A percentile compares a stretch with the other conserved stretches of the same genome.
These are phyloP conservation scores for Schizotus pectinicornis DNA, from an alignment of 2,888 invertebrate genomes.

Conservation along the genomic window DNA sequence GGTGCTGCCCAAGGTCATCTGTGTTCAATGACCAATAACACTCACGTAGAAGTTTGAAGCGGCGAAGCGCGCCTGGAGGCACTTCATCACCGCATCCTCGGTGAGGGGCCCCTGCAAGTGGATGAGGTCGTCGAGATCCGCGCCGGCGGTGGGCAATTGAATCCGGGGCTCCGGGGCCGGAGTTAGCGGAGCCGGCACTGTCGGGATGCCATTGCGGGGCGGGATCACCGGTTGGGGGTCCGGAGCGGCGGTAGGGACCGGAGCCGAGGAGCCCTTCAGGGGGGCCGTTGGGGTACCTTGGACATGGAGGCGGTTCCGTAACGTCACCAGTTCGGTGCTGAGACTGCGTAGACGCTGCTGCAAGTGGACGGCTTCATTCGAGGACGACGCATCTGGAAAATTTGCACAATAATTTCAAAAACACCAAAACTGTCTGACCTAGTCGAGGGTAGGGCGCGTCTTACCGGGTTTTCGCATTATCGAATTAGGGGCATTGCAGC, in stretches of 20 bases:
- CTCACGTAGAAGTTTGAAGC: constrained; percentile 88
- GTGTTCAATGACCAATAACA: constrained; percentile 54
- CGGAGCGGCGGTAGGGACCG: constrained; percentile 50
- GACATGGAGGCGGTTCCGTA: constrained; percentile 88
- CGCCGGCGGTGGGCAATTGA: constrained; percentile 44
- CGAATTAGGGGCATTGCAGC: not conserved
- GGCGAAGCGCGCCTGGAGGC: constrained; percentile 88
- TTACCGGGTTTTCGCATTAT: not conserved
- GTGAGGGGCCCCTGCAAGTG: constrained; percentile 91
- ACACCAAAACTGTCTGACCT: too few species aligned
- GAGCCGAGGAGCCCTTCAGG: constrained; percentile 57
- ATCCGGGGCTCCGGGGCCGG: constrained; percentile 36
- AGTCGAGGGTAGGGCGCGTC: constrained; percentile 1
- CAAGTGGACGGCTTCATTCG: constrained; percentile 92
- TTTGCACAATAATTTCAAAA: not conserved
- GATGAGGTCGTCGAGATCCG: constrained; percentile 86
- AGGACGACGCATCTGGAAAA: constrained; percentile 87
- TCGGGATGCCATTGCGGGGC: constrained; percentile 45
- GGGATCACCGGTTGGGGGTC: constrained; percentile 54
- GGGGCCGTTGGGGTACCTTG: constrained; percentile 61
- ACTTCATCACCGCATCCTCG: constrained; percentile 91
- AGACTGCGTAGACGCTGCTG: constrained; percentile 90
- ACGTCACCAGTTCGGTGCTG: constrained; percentile 89
- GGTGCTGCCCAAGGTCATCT: constrained; percentile 48
- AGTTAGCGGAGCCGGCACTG: constrained; percentile 36